Evolutionary conservation across 1,140 invertebrate species (phyloP).

Genomic region (Acromyrmex echinatior): DNA sequence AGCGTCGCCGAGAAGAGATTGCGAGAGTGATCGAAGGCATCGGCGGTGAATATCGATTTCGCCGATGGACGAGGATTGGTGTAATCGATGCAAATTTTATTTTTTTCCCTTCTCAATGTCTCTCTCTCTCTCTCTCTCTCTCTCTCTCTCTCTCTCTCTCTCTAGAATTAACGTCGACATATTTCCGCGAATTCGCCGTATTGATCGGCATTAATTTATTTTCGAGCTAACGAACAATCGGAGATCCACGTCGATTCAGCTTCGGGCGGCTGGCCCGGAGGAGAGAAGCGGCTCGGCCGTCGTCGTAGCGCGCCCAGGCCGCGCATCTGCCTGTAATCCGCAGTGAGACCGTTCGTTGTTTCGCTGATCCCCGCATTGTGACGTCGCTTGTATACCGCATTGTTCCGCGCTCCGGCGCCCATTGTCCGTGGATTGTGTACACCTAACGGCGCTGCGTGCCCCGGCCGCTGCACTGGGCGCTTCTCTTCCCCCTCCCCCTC

Average conservation of each 20-base stretch:
- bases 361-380: conserved; percentile 84
- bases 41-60: conserved; percentile 31
- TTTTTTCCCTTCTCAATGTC: not conserved
- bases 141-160: not conserved
- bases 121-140: too few species aligned
- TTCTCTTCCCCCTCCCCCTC: conserved; percentile 1
- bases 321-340: conserved; percentile 85
- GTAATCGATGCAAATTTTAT: not conserved
- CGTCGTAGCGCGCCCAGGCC: conserved; percentile 30
- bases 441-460: conserved; percentile 69
- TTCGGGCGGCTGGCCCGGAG: not conserved
- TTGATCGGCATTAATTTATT: not conserved
- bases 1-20: conserved; percentile 43
- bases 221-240: conserved; percentile 9
- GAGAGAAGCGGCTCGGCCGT: conserved; percentile 27
- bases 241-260: conserved; percentile 4
- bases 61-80: not conserved
- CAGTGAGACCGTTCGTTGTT: conserved; percentile 85
- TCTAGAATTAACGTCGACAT: not conserved
- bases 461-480: conserved; percentile 62
- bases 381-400: conserved; percentile 78
- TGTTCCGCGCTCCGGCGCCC: conserved; percentile 72
- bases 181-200: not conserved
- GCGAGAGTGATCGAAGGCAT: not conserved
- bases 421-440: conserved; percentile 77